These are phyloP conservation scores for Ciconia maguari DNA, from an alignment of 2,113 vertebrate species.

Conservation along the genomic window DNA sequence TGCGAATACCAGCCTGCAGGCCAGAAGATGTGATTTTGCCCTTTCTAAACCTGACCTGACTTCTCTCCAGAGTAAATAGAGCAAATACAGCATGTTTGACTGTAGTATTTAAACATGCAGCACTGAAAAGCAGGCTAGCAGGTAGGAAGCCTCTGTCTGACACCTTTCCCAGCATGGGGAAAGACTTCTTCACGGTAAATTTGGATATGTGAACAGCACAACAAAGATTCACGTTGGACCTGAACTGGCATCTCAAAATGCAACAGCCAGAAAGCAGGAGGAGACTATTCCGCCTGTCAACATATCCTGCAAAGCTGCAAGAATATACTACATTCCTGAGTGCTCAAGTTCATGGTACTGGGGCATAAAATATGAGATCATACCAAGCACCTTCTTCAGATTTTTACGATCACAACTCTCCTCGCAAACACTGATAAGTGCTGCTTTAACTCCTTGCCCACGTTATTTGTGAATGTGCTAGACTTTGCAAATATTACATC, in stretches of 20 bases:
- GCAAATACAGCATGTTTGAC: slow-evolving; percentile 1
- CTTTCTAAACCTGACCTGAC: slow-evolving; percentile 32
- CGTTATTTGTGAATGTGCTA: background rate
- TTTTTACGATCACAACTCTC: background rate
- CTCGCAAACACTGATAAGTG: background rate
- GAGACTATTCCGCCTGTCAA: background rate
- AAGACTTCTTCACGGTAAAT: background rate
- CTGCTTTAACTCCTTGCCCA: background rate
- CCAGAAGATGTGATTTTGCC: slow-evolving; percentile 25
- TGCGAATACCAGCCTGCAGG: background rate
- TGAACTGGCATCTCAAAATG: background rate
- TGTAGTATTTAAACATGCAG: background rate
- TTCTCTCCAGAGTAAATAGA: slow-evolving; percentile 3
- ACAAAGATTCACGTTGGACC: background rate
- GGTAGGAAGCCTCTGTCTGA: background rate
- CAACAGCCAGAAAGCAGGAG: background rate
- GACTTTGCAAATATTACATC: background rate
- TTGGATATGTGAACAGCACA: background rate
- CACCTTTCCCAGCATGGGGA: background rate
- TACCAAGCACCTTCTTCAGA: background rate
- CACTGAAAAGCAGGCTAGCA: background rate
- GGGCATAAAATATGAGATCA: background rate
- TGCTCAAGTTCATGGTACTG: background rate
- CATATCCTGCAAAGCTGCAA: background rate
- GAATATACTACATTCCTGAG: background rate